Percentiles rank a stretch among this genome's conserved stretches.
phyloP scores from a whole-genome alignment of 2,113 vertebrate genomes.

The Gallinago paraguaiae region DNA sequence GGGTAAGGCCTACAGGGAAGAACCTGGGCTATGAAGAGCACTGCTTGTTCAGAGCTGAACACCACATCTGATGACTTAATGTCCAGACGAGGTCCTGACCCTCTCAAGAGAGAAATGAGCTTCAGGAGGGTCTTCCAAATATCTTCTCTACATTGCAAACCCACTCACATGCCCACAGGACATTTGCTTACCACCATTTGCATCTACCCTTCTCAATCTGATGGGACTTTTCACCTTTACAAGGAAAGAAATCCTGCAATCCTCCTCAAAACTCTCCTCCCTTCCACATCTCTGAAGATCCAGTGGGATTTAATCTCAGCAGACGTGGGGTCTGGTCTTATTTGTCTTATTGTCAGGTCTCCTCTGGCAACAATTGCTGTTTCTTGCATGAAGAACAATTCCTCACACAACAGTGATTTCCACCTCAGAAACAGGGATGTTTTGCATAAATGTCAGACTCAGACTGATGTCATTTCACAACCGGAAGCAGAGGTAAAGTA shows the following conservation, averaged over 20 bases:
- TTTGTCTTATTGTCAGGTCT: not conserved
- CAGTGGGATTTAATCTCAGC: not conserved
- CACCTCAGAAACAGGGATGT: not conserved
- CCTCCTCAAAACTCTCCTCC: not conserved
- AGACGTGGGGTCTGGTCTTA: not conserved
- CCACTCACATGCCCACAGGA: accelerated
- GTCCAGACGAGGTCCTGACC: not conserved
- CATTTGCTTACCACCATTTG: not conserved
- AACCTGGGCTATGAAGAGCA: not conserved
- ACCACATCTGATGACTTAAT: not conserved
- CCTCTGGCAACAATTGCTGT: not conserved
- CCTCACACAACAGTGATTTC: not conserved
- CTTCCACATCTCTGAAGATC: not conserved
- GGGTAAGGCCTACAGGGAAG: not conserved
- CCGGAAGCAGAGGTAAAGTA: not conserved
- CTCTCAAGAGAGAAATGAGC: not conserved
- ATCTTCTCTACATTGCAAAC: not conserved
- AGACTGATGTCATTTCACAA: not conserved
- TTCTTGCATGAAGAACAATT: not conserved
- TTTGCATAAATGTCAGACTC: not conserved
- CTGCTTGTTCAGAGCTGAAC: not conserved
- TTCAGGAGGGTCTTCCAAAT: not conserved
- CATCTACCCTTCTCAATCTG: not conserved
- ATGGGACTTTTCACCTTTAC: not conserved
- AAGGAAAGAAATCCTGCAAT: not conserved